Evolutionary conservation across 1,140 invertebrate genomes (phyloP).

Genomic region (Tenebrio molitor): DNA sequence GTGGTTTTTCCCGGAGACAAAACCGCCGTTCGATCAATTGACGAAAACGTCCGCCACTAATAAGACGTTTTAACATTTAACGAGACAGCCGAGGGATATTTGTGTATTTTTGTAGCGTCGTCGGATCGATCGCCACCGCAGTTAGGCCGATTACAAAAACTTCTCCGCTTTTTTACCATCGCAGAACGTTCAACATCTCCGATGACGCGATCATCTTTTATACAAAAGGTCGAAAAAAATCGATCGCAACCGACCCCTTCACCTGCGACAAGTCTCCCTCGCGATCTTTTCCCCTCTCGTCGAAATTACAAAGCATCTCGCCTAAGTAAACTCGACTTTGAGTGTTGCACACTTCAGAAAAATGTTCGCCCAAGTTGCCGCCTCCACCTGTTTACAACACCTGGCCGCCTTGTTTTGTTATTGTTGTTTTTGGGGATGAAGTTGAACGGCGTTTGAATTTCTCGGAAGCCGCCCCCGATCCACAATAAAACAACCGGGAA

Average conservation of each 20-base stretch:
- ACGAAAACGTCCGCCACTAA: no score
- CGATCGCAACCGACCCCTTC: no score
- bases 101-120: not conserved
- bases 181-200: not conserved
- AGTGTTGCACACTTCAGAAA: conserved; percentile 22
- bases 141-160: not conserved
- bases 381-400: conserved; percentile 21
- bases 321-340: no score
- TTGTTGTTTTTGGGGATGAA: conserved; percentile 19
- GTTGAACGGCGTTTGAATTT: not conserved
- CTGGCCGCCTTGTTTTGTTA: conserved; percentile 22
- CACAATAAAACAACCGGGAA: not conserved
- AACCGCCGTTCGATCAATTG: no score
- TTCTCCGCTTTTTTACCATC: not conserved
- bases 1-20: no score
- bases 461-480: not conserved
- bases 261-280: no score
- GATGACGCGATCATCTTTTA: not conserved
- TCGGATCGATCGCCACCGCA: not conserved
- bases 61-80: conserved; percentile 27
- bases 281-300: no score
- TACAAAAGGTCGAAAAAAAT: not conserved
- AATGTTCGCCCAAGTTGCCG: conserved; percentile 1
- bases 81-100: not conserved
- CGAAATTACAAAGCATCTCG: conserved; percentile 15